These are phyloP conservation scores for Hycleus cichorii DNA, from an alignment of 1,140 invertebrate species.

Conservation along the genomic window DNA sequence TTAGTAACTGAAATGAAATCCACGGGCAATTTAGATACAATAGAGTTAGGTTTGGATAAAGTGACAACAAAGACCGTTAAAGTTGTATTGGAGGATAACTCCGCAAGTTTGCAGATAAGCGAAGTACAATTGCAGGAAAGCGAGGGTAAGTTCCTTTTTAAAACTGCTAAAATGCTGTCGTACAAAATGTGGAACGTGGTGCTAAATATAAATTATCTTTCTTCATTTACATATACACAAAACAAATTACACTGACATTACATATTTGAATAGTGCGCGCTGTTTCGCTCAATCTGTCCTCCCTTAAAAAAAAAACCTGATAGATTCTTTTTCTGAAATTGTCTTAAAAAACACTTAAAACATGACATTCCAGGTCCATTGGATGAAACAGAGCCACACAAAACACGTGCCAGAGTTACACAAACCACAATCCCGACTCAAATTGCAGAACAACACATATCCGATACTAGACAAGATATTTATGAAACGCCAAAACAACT, in stretches of 20 bases:
- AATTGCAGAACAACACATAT: slow-evolving; percentile 30
- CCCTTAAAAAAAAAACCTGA: too few species aligned
- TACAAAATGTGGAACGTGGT: slow-evolving; percentile 3
- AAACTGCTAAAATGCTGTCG: background rate
- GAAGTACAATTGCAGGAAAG: slow-evolving; percentile 43
- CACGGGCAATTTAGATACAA: slow-evolving; percentile 41
- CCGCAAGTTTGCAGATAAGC: slow-evolving; percentile 36
- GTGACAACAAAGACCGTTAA: slow-evolving; percentile 28
- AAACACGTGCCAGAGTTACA: slow-evolving; percentile 37
- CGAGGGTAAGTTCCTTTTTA: slow-evolving; percentile 46
- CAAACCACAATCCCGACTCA: slow-evolving; percentile 27
- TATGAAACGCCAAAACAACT: slow-evolving; percentile 22
- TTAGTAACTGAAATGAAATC: slow-evolving; percentile 46
- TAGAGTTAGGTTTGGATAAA: slow-evolving; percentile 33
- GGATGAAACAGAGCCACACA: slow-evolving; percentile 38
- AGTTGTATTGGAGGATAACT: slow-evolving; percentile 30
- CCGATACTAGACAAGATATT: slow-evolving; percentile 27
- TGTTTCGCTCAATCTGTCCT: too few species aligned
- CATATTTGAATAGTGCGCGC: slow-evolving; percentile 2
- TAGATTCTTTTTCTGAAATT: background rate
- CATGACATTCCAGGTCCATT: slow-evolving; percentile 37
- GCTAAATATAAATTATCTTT: background rate
- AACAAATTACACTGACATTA: slow-evolving; percentile 14
- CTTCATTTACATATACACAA: background rate
- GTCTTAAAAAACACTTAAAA: slow-evolving; percentile 20